Percentiles rank a stretch among this genome's conserved stretches.
phyloP scores from a whole-genome alignment of 2,888 invertebrate species.

The Lasiommata megera region DNA sequence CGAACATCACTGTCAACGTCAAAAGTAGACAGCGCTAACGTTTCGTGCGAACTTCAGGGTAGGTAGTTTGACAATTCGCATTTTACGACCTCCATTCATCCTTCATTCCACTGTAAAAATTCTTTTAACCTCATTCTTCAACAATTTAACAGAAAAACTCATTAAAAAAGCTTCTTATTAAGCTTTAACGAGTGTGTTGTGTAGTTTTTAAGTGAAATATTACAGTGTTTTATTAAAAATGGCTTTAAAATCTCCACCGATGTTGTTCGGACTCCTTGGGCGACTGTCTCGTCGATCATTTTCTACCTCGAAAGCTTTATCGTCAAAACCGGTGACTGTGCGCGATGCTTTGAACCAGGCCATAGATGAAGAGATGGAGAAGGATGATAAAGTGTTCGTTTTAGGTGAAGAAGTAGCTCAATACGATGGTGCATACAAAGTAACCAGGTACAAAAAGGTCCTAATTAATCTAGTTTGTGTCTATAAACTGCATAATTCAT shows the following conservation, averaged over 20 bases:
- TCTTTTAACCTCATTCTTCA: constrained; percentile 60
- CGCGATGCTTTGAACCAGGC: constrained; percentile 98
- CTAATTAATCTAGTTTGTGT: not conserved
- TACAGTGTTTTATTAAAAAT: constrained; percentile 53
- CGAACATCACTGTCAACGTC: no score
- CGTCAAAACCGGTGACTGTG: constrained; percentile 90
- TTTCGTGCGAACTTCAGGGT: no score
- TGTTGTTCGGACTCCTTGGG: constrained; percentile 52
- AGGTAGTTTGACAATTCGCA: not conserved
- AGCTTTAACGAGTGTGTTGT: constrained; percentile 40
- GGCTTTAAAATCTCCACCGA: constrained; percentile 75
- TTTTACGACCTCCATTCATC: constrained; percentile 76
- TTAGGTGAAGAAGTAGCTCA: constrained; percentile 99
- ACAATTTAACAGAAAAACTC: constrained; percentile 39
- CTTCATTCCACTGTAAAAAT: constrained; percentile 47
- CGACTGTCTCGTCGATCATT: constrained; percentile 64
- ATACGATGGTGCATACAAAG: constrained; percentile 99
- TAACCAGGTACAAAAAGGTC: constrained; percentile 78
- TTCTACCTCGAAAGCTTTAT: constrained; percentile 62
- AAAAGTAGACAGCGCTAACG: no score
- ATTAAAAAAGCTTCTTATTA: constrained; percentile 39
- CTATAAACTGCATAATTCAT: no score
- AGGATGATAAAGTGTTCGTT: constrained; percentile 94
- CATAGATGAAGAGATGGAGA: constrained; percentile 97
- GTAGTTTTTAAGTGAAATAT: constrained; percentile 40